These are phyloP conservation scores for Porites australiensis DNA, from an alignment of 64 coral and sea anemone species.

Conservation along the genomic window DNA sequence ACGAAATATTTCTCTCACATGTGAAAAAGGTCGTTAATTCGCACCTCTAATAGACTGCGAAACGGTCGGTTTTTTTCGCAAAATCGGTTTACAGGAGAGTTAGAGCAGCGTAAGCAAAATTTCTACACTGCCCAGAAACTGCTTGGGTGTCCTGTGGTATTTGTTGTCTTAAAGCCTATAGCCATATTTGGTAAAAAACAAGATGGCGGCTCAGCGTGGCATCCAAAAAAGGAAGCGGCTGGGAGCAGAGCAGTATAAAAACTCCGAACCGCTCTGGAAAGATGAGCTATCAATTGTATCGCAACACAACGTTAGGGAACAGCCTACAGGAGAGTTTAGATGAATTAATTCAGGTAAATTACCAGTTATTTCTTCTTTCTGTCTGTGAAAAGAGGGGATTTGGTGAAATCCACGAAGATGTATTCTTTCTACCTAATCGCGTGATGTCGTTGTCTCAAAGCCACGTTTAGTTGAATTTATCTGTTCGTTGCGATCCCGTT, in stretches of 20 bases:
- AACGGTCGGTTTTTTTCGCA: no score
- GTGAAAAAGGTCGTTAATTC: no score
- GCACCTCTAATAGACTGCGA: no score
- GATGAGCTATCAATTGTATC: slow-evolving; percentile 99
- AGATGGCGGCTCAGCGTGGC: slow-evolving; percentile 80
- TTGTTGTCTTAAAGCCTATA: no score
- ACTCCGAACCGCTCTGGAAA: slow-evolving; percentile 39
- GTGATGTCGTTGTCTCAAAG: not conserved
- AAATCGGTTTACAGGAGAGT: no score
- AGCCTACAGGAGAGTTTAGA: slow-evolving; percentile 98
- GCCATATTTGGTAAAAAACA: slow-evolving; percentile 95
- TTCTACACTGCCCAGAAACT: no score
- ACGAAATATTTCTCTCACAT: no score
- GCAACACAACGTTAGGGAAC: slow-evolving; percentile 98
- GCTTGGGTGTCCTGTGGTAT: no score
- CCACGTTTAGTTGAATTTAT: not conserved
- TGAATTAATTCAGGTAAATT: slow-evolving; percentile 95
- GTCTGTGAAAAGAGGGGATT: not conserved
- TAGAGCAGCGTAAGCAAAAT: no score
- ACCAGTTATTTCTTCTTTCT: not conserved
- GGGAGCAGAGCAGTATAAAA: slow-evolving; percentile 89
- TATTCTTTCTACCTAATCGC: not conserved
- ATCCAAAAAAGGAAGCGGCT: slow-evolving; percentile 94
- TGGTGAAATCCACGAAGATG: not conserved
- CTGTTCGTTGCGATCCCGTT: not conserved